Evolutionary conservation across 2,888 invertebrate species (phyloP).

Genomic region (Rotaria socialis): DNA sequence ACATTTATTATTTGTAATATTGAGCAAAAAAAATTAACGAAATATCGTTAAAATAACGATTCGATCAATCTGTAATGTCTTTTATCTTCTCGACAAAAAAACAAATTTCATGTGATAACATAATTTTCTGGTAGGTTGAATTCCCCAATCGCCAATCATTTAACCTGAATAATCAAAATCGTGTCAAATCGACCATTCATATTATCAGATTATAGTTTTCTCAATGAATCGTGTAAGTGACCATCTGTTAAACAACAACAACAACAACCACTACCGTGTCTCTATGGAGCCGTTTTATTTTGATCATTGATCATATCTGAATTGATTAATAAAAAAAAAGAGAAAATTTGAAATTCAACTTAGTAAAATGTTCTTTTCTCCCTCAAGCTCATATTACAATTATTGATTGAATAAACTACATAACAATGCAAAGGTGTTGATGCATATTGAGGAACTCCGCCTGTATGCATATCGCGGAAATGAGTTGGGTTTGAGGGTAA

Average conservation of each 20-base stretch:
- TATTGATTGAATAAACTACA: not conserved
- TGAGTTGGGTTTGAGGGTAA: not conserved
- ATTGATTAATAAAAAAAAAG: not conserved
- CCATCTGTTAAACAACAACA: constrained; percentile 6
- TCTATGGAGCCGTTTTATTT: not conserved
- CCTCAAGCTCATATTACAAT: not conserved
- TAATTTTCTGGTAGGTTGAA: constrained; percentile 7
- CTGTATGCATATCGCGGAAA: not conserved
- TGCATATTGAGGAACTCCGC: not conserved
- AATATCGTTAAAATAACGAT: not conserved
- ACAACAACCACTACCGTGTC: not conserved
- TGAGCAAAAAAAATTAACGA: no score
- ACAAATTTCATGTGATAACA: not conserved
- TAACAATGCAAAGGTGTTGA: not conserved
- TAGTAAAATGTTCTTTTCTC: not conserved
- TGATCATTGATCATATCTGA: not conserved
- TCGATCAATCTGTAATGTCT: not conserved
- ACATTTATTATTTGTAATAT: no score
- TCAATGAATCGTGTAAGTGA: not conserved
- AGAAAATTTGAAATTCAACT: not conserved
- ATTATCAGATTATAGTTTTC: not conserved
- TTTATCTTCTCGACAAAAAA: not conserved
- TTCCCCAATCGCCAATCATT: constrained; percentile 4
- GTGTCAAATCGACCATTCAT: not conserved
- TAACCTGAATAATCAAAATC: constrained; percentile 1